Conservation (phyloP, 2,113 vertebrate species). For the Psilopogon haemacephalus region DNA sequence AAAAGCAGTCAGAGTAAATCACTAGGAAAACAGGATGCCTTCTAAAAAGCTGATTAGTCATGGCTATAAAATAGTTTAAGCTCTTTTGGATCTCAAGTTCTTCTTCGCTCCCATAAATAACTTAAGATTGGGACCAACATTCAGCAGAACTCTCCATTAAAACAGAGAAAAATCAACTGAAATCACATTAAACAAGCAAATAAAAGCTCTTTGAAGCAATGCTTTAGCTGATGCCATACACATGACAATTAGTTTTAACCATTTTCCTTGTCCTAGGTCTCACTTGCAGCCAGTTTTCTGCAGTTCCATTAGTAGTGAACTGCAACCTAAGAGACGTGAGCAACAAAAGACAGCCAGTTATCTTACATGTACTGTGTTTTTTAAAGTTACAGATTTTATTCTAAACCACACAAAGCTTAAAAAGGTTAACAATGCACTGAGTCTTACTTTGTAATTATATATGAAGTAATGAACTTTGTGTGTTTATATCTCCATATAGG, state of each 20-base stretch:
- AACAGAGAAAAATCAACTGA: background rate
- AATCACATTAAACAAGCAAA: background rate
- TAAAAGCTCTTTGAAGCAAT: conserved; percentile 23
- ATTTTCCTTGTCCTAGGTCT: background rate
- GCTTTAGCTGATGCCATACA: background rate
- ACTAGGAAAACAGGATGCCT: conserved; percentile 59
- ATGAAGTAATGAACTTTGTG: background rate
- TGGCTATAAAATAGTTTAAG: conserved; percentile 56
- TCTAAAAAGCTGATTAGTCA: conserved; percentile 52
- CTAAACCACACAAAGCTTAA: background rate
- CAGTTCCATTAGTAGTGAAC: background rate
- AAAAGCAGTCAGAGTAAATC: conserved; percentile 43
- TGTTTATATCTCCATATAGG: background rate
- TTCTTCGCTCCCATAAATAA: conserved; percentile 40
- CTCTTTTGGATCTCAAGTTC: conserved; percentile 28
- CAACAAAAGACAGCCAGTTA: background rate
- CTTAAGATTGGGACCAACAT: conserved; percentile 23
- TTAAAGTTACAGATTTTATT: background rate
- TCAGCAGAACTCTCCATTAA: background rate
- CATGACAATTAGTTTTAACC: background rate
- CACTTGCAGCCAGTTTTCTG: background rate
- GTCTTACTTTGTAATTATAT: background rate
- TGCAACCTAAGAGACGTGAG: background rate
- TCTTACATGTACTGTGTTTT: background rate
- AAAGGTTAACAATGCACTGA: background rate